These are phyloP conservation scores for Chelonoidis abingdonii DNA, from an alignment of 2,113 vertebrate species.

Conservation along the genomic window DNA sequence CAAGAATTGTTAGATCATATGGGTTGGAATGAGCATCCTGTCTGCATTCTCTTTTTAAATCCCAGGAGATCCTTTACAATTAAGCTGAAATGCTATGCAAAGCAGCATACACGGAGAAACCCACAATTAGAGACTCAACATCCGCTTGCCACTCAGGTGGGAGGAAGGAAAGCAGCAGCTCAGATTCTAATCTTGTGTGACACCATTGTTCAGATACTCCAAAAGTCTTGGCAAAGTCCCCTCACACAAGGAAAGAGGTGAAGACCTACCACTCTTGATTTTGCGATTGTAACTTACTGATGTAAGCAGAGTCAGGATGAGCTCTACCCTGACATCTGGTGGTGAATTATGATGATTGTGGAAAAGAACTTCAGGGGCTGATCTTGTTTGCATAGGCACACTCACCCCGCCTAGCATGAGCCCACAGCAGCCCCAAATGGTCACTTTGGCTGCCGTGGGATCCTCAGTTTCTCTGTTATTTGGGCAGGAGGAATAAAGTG, in stretches of 20 bases:
- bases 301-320: too few relatives aligned
- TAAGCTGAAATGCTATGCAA: neutral
- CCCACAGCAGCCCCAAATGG: too few relatives aligned
- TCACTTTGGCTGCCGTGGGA: too few relatives aligned
- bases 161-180: neutral
- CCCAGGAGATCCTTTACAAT: neutral
- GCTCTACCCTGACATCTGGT: too few relatives aligned
- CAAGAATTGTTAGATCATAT: neutral
- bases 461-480: too few relatives aligned
- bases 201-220: neutral
- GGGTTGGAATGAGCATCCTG: neutral
- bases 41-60: neutral
- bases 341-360: too few relatives aligned
- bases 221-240: neutral
- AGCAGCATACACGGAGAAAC: neutral
- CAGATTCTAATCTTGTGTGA: neutral
- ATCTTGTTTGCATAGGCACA: too few relatives aligned
- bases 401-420: too few relatives aligned
- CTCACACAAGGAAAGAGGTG: neutral
- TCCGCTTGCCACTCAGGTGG: neutral
- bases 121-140: neutral
- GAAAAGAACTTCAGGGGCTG: too few relatives aligned
- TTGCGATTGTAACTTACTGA: neutral
- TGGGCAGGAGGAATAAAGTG: too few relatives aligned
- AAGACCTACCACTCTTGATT: neutral